Conservation (phyloP, 2,113 vertebrate species). For the Drymodes brunneopygia region DNA sequence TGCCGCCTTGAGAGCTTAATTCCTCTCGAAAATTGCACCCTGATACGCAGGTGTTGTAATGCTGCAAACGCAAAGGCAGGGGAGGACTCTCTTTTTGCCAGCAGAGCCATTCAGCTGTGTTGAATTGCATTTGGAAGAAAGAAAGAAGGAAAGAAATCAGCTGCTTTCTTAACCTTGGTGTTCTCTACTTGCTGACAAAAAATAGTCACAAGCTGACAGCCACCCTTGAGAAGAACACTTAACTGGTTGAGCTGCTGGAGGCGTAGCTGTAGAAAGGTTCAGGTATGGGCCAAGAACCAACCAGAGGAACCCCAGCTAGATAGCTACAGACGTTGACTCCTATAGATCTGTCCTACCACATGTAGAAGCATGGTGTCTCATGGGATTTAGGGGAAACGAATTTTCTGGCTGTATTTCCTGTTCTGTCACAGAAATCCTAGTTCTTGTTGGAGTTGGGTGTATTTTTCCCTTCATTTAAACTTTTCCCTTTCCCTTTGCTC, state of each 20-base stretch:
- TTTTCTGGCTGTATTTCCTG: not conserved
- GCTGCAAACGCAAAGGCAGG: not conserved
- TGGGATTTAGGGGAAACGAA: not conserved
- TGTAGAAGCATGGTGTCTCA: not conserved
- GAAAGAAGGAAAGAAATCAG: not conserved
- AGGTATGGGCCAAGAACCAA: not conserved
- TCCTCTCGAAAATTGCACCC: not conserved
- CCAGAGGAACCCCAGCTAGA: not conserved
- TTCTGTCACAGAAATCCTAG: accelerated
- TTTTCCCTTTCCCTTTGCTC: not conserved
- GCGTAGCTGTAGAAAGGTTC: not conserved
- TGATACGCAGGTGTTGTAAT: not conserved
- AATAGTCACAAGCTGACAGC: accelerated
- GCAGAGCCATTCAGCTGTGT: not conserved
- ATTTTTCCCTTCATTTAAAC: not conserved
- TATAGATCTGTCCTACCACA: not conserved
- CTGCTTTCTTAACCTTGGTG: not conserved
- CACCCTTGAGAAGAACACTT: not conserved
- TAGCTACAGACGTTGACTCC: not conserved
- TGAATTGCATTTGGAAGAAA: not conserved
- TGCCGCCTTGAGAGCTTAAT: not conserved
- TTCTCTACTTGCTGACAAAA: not conserved
- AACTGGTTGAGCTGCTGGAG: not conserved
- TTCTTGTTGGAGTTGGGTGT: not conserved
- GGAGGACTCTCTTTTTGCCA: not conserved